Base-by-base conservation (phyloP, 2,888 invertebrate genomes). In the Eilema caniola region DNA sequence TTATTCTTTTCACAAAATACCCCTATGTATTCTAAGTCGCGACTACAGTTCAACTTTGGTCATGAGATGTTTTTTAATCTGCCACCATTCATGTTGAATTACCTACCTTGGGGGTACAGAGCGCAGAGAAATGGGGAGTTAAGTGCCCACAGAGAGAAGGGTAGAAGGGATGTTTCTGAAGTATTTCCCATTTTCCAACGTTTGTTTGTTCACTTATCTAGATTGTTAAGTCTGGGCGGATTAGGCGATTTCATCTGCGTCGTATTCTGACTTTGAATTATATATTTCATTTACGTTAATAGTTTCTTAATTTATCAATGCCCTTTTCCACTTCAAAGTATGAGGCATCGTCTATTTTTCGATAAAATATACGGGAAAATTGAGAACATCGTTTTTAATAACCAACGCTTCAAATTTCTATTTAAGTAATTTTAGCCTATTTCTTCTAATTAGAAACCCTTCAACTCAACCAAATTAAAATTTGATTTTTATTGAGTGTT, bases 11-110 rank as follows among this genome's bases (percentile, higher is more conserved):
- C 80, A 83, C 75, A 73, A 70, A 69, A 68, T 65, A 76, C 79
- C 78, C 74, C 74, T 79, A 69, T 81, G 78, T 83, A 70, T 72
- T 73, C 73, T 66, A 64, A 79, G 61, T 70, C 56, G 71, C 71
- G 77, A 77, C 83, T 82, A 78, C 79, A 73, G 79, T 80, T 82
- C 75, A 79, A 78, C 82, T 78, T 79, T 79, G 79, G 77, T 66
- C 74, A 71, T 73, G 78, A 81, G 83, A 85, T 83, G 78, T 82
- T 85, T 87, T 88, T 86, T 85, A 86, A 84, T 85, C 80, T 79
- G 75, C 70, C 70, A 73, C 69, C 82, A 75, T 82, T 83, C 77
- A 81, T 73, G 67, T 77, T 83, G 81, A 77, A 81, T 79, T 77
- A 79, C 57, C 65, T 74, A 74, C 77, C 74, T 71, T 68, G 72